Conservation (phyloP, 2,888 invertebrate genomes). For the Aricia artaxerxes region DNA sequence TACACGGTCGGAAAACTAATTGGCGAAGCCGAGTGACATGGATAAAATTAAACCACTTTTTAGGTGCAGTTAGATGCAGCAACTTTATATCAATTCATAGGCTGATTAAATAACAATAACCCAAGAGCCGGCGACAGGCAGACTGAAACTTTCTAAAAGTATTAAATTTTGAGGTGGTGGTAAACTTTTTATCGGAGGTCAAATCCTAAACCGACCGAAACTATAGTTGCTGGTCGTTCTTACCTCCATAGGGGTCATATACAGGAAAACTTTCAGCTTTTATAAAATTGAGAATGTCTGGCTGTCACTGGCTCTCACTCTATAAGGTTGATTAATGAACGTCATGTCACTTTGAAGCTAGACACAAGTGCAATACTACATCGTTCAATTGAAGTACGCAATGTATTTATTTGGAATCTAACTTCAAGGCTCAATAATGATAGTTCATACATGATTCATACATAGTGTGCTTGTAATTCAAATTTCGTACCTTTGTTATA, state of each 20-base stretch:
- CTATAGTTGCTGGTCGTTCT: too few relatives aligned
- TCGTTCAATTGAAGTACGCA: background rate
- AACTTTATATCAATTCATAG: too few relatives aligned
- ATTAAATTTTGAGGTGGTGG: background rate
- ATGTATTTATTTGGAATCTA: background rate
- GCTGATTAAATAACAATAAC: background rate
- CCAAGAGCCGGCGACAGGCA: too few relatives aligned
- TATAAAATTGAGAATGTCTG: too few relatives aligned
- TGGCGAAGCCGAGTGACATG: too few relatives aligned
- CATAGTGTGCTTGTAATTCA: background rate
- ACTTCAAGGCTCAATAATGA: background rate
- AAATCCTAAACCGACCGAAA: too few relatives aligned
- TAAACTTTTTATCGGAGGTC: background rate
- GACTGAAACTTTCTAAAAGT: background rate
- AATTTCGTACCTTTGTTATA: slow-evolving; percentile 23
- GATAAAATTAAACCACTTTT: too few relatives aligned
- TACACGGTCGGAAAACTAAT: too few relatives aligned
- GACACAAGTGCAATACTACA: background rate
- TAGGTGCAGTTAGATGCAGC: too few relatives aligned
- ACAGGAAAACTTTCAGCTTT: too few relatives aligned
- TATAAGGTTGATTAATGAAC: background rate
- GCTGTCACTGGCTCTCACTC: too few relatives aligned
- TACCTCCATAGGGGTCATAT: too few relatives aligned
- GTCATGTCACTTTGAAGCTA: background rate
- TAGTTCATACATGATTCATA: slow-evolving; percentile 24